Conservation (phyloP, 2,797 vertebrate genomes). For the Anableps anableps region DNA sequence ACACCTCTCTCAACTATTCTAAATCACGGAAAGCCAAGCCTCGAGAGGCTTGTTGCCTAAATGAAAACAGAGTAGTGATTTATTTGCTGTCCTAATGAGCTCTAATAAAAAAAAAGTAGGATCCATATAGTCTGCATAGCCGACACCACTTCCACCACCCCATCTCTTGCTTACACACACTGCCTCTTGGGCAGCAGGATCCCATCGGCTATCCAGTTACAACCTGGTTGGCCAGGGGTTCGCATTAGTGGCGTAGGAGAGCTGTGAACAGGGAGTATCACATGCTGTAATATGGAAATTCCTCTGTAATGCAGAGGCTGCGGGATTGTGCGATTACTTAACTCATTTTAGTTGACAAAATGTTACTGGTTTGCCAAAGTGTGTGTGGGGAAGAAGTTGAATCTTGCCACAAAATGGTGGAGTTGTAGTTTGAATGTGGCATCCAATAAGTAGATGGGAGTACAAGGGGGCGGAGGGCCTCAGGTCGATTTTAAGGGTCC, state of each 20-base stretch:
- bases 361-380: slow-evolving; percentile 79
- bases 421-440: slow-evolving; percentile 24
- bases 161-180: slow-evolving; percentile 33
- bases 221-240: slow-evolving; percentile 79
- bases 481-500: slow-evolving; percentile 66
- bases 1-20: slow-evolving; percentile 45
- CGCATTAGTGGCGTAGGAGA: slow-evolving; percentile 80
- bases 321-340: slow-evolving; percentile 86
- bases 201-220: slow-evolving; percentile 88
- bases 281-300: slow-evolving; percentile 90
- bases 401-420: background rate
- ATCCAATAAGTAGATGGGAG: slow-evolving; percentile 37
- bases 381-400: slow-evolving; percentile 45
- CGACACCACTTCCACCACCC: slow-evolving; percentile 30
- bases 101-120: slow-evolving; percentile 84
- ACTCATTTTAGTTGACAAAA: slow-evolving; percentile 85
- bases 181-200: slow-evolving; percentile 86
- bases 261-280: slow-evolving; percentile 87
- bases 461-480: slow-evolving; percentile 61
- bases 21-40: slow-evolving; percentile 49
- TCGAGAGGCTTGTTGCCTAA: slow-evolving; percentile 74
- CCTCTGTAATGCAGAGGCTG: slow-evolving; percentile 84
- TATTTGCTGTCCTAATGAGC: slow-evolving; percentile 87
- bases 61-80: slow-evolving; percentile 78
- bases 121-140: slow-evolving; percentile 75